Evolutionary conservation across 2,797 vertebrate genomes (phyloP).

Genomic region (Clamator glandarius): DNA sequence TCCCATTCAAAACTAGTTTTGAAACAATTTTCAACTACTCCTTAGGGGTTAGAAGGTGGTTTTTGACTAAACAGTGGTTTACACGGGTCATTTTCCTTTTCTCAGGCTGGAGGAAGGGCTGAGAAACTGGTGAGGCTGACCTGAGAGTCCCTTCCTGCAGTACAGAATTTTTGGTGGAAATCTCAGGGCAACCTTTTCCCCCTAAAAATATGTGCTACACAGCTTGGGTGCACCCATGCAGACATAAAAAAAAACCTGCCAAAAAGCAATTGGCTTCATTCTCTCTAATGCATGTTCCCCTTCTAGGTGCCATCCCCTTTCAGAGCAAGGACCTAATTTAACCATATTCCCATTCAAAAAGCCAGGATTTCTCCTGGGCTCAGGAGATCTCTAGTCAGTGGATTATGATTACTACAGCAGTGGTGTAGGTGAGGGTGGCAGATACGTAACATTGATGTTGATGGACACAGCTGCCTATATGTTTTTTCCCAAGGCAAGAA

Average conservation of each 20-base stretch:
- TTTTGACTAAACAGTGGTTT: not conserved
- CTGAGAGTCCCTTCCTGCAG: not conserved
- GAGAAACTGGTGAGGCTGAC: not conserved
- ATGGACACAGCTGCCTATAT: no score
- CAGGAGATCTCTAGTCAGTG: not conserved
- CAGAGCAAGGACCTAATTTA: not conserved
- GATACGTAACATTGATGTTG: no score
- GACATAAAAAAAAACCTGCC: not conserved
- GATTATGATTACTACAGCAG: not conserved
- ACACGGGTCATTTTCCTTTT: not conserved
- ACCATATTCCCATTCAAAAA: not conserved
- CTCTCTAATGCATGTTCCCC: accelerated
- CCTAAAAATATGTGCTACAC: not conserved
- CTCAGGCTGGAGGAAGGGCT: not conserved
- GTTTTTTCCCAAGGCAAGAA: not conserved
- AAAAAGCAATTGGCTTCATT: not conserved
- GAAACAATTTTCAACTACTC: not conserved
- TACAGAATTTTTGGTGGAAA: not conserved
- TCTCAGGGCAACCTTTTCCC: not conserved
- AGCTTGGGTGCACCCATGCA: not conserved
- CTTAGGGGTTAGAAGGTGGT: not conserved
- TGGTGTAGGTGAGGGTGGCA: not conserved
- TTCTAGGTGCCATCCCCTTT: not conserved
- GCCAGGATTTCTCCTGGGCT: not conserved
- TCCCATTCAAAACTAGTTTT: not conserved